These are phyloP conservation scores for Drosophila tripunctata DNA, from an alignment of 2,888 invertebrate species.

Conservation along the genomic window DNA sequence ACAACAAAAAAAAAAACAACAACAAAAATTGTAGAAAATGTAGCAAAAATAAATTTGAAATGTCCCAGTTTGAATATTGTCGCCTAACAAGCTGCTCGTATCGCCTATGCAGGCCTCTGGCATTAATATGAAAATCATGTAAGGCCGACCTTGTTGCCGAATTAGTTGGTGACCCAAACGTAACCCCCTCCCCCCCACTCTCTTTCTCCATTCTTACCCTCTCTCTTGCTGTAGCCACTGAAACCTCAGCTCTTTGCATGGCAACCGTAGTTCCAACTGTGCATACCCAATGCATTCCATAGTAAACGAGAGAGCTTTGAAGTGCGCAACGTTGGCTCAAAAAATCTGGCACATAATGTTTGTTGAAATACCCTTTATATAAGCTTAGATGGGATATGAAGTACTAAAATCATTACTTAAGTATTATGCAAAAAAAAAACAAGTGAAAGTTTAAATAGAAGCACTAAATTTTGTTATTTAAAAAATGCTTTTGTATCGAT, in stretches of 20 bases:
- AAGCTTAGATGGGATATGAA: not conserved
- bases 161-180: slow-evolving; percentile 38
- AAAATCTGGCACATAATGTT: slow-evolving; percentile 26
- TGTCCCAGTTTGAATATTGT: slow-evolving; percentile 28
- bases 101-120: slow-evolving; percentile 21
- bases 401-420: too few species aligned
- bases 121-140: slow-evolving; percentile 59
- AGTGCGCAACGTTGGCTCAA: slow-evolving; percentile 19
- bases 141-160: slow-evolving; percentile 46
- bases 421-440: not conserved
- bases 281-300: slow-evolving; percentile 22
- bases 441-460: too few species aligned
- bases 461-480: too few species aligned
- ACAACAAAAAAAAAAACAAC: not conserved
- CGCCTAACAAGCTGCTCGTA: slow-evolving; percentile 39
- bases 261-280: not conserved
- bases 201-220: not conserved
- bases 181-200: not conserved
- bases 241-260: not conserved
- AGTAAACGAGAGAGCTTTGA: slow-evolving; percentile 35
- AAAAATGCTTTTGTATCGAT: too few species aligned
- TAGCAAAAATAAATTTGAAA: slow-evolving; percentile 6
- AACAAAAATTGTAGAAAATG: not conserved
- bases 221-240: not conserved
- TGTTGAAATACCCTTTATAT: slow-evolving; percentile 20